phyloP scores from a whole-genome alignment of 2,797 vertebrate genomes.

The Staurois parvus region DNA sequence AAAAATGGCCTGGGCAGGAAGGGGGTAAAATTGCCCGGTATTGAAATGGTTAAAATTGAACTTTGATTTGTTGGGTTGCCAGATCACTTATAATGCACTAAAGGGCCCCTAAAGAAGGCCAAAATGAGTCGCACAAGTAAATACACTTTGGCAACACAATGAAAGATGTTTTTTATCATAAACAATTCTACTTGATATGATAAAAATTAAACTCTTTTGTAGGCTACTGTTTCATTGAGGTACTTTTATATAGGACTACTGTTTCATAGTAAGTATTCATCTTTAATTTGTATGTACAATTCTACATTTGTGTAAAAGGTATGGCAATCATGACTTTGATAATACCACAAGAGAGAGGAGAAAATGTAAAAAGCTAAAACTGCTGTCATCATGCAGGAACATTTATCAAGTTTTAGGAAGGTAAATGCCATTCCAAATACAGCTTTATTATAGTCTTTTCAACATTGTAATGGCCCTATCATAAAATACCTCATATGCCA shows the following conservation, averaged over 20 bases:
- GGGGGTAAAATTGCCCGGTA: too few species aligned
- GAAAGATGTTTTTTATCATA: too few species aligned
- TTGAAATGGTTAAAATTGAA: too few species aligned
- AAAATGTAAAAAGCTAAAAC: slow-evolving; percentile 12
- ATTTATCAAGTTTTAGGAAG: slow-evolving; percentile 56
- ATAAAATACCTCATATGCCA: slow-evolving; percentile 53
- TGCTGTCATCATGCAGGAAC: slow-evolving; percentile 44
- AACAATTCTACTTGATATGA: background rate
- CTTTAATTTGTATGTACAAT: slow-evolving; percentile 23
- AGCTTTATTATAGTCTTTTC: slow-evolving; percentile 58
- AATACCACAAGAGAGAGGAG: slow-evolving; percentile 12
- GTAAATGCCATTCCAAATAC: slow-evolving; percentile 42
- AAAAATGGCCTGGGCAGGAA: too few species aligned
- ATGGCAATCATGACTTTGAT: slow-evolving; percentile 15
- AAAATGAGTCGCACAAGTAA: too few species aligned
- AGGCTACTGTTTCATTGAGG: background rate
- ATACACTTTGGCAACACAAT: too few species aligned
- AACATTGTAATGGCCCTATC: slow-evolving; percentile 48
- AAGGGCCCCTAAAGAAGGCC: too few species aligned
- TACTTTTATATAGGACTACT: background rate
- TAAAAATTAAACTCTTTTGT: background rate
- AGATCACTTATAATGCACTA: too few species aligned
- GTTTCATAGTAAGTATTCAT: slow-evolving; percentile 23
- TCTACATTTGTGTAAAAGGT: slow-evolving; percentile 17
- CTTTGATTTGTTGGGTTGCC: too few species aligned